Evolutionary conservation across 2,797 vertebrate species (phyloP), one percentile per base, ranked within the genome.

Genomic region (Brachyrhaphis roseni): DNA sequence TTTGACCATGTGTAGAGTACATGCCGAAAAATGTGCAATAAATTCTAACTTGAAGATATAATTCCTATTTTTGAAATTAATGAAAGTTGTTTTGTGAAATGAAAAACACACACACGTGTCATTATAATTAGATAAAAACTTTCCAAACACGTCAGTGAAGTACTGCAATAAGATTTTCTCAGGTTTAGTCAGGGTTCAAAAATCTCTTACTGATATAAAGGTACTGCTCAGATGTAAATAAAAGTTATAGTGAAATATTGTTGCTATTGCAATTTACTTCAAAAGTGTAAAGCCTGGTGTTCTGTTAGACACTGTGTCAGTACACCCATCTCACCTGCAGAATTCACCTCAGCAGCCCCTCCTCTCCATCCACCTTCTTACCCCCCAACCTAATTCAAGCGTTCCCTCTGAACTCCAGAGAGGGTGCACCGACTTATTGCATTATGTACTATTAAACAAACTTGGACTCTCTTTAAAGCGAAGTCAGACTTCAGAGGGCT

Each of bases 401-500:
- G 39, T 88, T 73, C 53, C 87, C 85, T 88, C 85, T 89, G 88
- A 88, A 87, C 92, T 91, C 91, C 88, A 75, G 89, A 79, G 77
- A 79, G 86, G 80, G 71, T 87, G 89, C 82, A 79, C 86, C 83
- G 78, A 89, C 89, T 83, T 87, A 84, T 80, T 92, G 90, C 91
- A 93, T 93, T 92, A 90, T 92, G 89, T 90, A 86, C 93, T 90
- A 88, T 93, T 93, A 93, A 92, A 93, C 92, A 94, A 95, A 95
- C 94, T 94, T 94, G 83, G 86, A 90, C 91, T 92, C 66, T 92
- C 92, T 94, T 92, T 89, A 91, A 90, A 91, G 88, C 86, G 80
- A 85, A 91, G 85, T 89, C 92, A 91, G 93, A 94, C 94, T 94
- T 95, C 95, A 95, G 95, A 95, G 93, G 41, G 88, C 89, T 87